Conservation (phyloP, 1,140 invertebrate genomes). For the Himalopsyche phryganea region DNA sequence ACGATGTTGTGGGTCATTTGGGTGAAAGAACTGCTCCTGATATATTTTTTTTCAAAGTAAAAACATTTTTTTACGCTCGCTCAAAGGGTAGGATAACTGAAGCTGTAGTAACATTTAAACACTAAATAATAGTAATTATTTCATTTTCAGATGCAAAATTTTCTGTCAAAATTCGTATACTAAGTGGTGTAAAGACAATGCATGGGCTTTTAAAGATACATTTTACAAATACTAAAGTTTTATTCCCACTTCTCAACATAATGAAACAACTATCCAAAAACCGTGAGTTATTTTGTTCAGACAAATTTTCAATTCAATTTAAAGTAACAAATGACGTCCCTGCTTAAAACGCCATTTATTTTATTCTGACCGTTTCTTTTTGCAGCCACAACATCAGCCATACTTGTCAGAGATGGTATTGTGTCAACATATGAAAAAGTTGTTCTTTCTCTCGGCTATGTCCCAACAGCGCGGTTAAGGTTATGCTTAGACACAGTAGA, state of each 20-base stretch:
- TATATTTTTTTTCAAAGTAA: too few species aligned
- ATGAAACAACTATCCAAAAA: constrained; percentile 63
- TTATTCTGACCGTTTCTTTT: too few species aligned
- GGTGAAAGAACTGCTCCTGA: too few species aligned
- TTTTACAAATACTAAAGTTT: constrained; percentile 57
- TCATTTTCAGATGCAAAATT: constrained; percentile 65
- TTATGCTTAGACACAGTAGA: constrained; percentile 62
- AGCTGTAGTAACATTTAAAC: too few species aligned
- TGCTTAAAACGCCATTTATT: too few species aligned
- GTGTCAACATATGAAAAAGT: constrained; percentile 60
- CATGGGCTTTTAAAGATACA: constrained; percentile 60
- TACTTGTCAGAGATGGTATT: constrained; percentile 62
- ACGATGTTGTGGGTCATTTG: too few species aligned
- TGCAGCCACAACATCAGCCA: constrained; percentile 59
- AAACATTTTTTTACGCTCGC: too few species aligned
- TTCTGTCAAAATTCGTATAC: constrained; percentile 56
- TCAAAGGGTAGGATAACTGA: too few species aligned
- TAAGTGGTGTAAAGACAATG: constrained; percentile 59
- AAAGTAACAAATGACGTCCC: too few species aligned
- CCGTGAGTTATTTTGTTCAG: constrained; percentile 46
- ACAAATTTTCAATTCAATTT: neutral
- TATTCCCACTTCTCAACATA: constrained; percentile 60
- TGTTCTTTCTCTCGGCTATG: constrained; percentile 58
- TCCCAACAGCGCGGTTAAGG: constrained; percentile 59
- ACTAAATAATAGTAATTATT: too few species aligned